phyloP scores from a whole-genome alignment of 2,797 vertebrate species.

The Onychomys torridus region DNA sequence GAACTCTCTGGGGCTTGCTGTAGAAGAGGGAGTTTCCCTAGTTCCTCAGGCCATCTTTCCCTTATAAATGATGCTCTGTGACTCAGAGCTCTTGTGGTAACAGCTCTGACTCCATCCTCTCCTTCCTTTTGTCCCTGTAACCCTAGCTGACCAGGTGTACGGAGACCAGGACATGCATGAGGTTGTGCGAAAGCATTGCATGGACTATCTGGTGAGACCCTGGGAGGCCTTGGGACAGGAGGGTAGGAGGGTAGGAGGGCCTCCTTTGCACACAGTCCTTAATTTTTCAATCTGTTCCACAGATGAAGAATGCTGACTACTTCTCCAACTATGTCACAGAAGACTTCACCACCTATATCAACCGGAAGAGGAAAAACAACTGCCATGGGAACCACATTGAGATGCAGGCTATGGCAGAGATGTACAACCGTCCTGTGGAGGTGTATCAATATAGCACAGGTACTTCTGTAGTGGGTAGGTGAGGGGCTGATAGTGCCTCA shows the following conservation, averaged over 20 bases:
- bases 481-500: background rate
- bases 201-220: constrained; percentile 96
- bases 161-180: constrained; percentile 98
- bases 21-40: constrained; percentile 59
- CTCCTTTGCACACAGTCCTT: background rate
- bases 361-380: constrained; percentile 96
- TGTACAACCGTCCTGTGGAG: constrained; percentile 97
- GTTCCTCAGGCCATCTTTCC: background rate
- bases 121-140: constrained; percentile 36
- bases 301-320: constrained; percentile 98
- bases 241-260: background rate
- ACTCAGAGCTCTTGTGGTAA: background rate
- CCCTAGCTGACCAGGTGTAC: constrained; percentile 95
- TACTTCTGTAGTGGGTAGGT: constrained; percentile 78
- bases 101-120: constrained; percentile 40
- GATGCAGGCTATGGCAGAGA: constrained; percentile 98
- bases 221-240: background rate
- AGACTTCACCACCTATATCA: constrained; percentile 97
- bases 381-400: constrained; percentile 98
- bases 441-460: constrained; percentile 96
- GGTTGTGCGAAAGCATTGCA: constrained; percentile 97
- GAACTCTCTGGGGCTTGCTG: background rate
- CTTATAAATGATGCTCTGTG: background rate
- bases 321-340: constrained; percentile 98
- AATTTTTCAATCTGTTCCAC: constrained; percentile 50